Evolutionary conservation across 2,797 vertebrate genomes (phyloP), one percentile per base, ranked within the genome.

Genomic region (Enteromius argenteus): DNA sequence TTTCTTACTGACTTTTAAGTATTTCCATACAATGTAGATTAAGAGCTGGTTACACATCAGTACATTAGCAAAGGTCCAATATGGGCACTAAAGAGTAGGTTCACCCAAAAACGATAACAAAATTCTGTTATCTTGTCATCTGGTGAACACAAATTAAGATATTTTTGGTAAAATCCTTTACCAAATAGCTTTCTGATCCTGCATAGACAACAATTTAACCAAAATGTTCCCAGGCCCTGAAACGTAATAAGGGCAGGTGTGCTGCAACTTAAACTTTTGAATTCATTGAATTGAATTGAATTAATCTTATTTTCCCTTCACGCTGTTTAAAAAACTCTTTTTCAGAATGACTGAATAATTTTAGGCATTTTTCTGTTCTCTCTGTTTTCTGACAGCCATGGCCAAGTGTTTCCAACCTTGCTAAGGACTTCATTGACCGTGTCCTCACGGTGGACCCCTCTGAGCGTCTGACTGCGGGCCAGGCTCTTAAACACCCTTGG

Each of bases 361-460:
- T 13, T 0, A 9, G 27, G 3, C 49, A 1, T 44, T 78, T 68
- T 62, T 51, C 19, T 35, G 0, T n/a, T 32, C 37, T 87, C 32
- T 30, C 81, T 44, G 87, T 46, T 81, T 80, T 82, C 46, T 89
- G 87, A 35, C 90, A 99, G 98, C 98, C 98, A n/a, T 99, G 98
- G 98, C 98, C 98, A 86, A 99, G 96, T 0, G 97, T 99, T 81
- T 99, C 98, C 87, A 99, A 99, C 91, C 91, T 99, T 90, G 98
- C 98, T 86, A 99, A 99, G 93, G 98, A 99, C 92, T 99, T 98
- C 92, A 97, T 99, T 15, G 97, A 99, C 82, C 96, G 97, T 0
- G 96, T 99, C 73, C 96, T 99, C 39, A 99, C 97, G 0, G 98
- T 98, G 95, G 98, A 99, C 88, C 97, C 97, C 56, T 93, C 93